Evolutionary conservation across 2,113 vertebrate genomes (phyloP), one percentile per base, ranked within the genome.

Genomic region (Cyphomyrus discorhynchus): DNA sequence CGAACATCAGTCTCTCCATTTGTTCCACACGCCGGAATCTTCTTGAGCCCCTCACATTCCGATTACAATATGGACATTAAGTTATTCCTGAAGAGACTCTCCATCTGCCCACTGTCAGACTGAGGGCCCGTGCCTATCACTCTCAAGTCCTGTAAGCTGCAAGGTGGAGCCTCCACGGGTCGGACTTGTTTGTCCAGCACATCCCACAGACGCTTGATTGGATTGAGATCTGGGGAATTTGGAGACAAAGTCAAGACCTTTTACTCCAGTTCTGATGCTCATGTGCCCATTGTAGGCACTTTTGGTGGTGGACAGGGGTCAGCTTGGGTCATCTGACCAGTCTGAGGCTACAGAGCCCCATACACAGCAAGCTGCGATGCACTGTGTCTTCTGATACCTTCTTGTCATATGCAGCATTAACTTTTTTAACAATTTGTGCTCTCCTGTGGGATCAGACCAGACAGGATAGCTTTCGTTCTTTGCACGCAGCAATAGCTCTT

Each of bases 61-160:
- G 88, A 90, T 91, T 93, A 94, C 93, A 95, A 91, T 80, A 93
- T 93, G 92, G 90, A 92, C 45, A 83, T 91, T 92, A 92, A 91
- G 90, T 86, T 92, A 92, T 93, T 91, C 91, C 89, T 93, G 85
- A 94, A 93, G 90, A 92, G 91, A 91, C 62, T 35, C 24, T 52
- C 90, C 92, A 91, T 93, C 90, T 91, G 85, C 89, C 53, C 53
- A 39, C 47, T 52, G 82, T 92, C 90, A 88, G 31, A 31, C 35
- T 86, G 62, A 86, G 84, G 86, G 83, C 83, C 89, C 91, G 90
- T 94, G 92, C 94, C 89, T 90, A 90, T 93, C 91, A 89, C 92
- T 80, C 92, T 58, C 21, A 58, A 8, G 21, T 58, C 56, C 9
- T 66, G 58, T 27, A 66, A 66, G n/a, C 31, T 11, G 62, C 9